Base-by-base conservation (phyloP, 2,888 invertebrate genomes). In the Dioctria rufipes region DNA sequence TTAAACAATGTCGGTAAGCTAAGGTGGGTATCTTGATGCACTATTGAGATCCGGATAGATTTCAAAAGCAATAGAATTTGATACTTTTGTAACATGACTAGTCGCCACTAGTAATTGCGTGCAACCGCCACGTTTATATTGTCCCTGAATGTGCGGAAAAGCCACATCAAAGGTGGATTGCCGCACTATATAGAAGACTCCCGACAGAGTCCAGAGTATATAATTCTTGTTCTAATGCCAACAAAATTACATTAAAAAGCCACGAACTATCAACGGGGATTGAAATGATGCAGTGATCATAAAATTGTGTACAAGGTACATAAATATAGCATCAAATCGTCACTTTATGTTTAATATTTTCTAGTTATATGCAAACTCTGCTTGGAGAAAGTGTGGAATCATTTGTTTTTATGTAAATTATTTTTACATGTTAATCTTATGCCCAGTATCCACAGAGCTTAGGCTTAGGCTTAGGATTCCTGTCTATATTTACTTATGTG, bases 41-140 rank as follows among this genome's bases (percentile, higher is more conserved):
- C 73, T 54, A 73, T 73, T 54, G 73, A 73, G 51, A 40, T 11
- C 58, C 40, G 73, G 49, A 58, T 73, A 73, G 37, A 73, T 73
- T 73, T 60, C 81, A 77, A 75, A 80, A 77, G 80, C 67, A 81
- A 58, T 42, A 73, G 78, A 82, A 82, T 80, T 63, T 80, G 82
- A 82, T 82, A 82, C 73, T 78, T 73, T 80, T 82, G 80, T 82
- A 80, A 82, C 80, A 82, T 82, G 82, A 82, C 80, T 82, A 82
- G 82, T 82, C 73, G 80, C 82, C 80, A 82, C 80, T 82, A 82
- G 80, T 82, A 82, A 82, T 82, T 82, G 82, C 80, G 82, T 82
- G 82, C 82, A 82, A 80, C 80, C 80, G 78, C 77, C 78, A 78
- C 78, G 78, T 78, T 78, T 80, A 65, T 78, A 69, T 80, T 25